A percentile compares a stretch with the other conserved stretches of the same genome.
These are phyloP conservation scores for Apolygus lucorum DNA, from an alignment of 1,140 invertebrate species.

Conservation along the genomic window DNA sequence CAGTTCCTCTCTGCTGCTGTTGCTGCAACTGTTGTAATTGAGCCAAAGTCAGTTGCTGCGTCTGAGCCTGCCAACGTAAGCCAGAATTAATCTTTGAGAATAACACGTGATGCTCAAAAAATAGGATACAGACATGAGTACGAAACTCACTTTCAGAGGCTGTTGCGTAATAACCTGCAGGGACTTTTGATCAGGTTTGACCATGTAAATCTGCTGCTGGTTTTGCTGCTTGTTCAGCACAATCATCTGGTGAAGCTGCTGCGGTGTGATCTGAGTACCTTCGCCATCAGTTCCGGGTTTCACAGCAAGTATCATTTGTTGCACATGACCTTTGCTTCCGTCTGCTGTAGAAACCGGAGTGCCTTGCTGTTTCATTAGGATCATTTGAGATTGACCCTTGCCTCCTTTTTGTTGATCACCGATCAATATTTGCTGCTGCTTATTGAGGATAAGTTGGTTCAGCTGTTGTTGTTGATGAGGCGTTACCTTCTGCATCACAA, in stretches of 20 bases:
- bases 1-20: constrained; percentile 31
- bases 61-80: constrained; percentile 13
- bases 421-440: constrained; percentile 29
- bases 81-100: too few species aligned
- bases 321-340: constrained; percentile 29
- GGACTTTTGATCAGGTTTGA: constrained; percentile 29
- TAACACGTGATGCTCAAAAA: too few species aligned
- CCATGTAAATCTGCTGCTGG: constrained; percentile 30
- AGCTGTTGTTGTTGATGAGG: constrained; percentile 27
- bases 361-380: constrained; percentile 40
- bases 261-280: constrained; percentile 32
- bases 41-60: constrained; percentile 29
- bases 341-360: constrained; percentile 22
- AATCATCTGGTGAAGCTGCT: constrained; percentile 33
- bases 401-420: constrained; percentile 29
- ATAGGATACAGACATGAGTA: too few species aligned
- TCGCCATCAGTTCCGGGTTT: constrained; percentile 24
- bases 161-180: constrained; percentile 28
- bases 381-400: constrained; percentile 37
- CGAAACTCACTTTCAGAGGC: neutral
- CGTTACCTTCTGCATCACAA: neutral
- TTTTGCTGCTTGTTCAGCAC: constrained; percentile 32
- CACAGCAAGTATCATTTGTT: constrained; percentile 33
- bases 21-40: constrained; percentile 37
- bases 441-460: constrained; percentile 29